A percentile compares a stretch with the other conserved stretches of the same genome.
These are phyloP conservation scores for Cheilosia vernalis DNA, from an alignment of 2,888 invertebrate genomes.

Conservation along the genomic window DNA sequence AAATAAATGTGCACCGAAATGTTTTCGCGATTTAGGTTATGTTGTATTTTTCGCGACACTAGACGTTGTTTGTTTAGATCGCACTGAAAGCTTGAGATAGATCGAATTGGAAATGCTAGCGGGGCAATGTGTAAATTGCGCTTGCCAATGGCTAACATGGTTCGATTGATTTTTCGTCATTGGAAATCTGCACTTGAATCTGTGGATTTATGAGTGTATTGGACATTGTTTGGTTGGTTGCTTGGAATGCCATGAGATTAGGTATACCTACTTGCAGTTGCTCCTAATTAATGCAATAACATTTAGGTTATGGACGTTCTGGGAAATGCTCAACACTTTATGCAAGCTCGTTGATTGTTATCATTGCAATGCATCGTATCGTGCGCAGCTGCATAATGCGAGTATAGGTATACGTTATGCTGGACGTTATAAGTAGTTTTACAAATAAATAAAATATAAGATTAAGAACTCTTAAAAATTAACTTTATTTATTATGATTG, in stretches of 20 bases:
- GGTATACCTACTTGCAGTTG: constrained; percentile 1
- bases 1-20: constrained; percentile 65
- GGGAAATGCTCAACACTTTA: background rate
- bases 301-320: constrained; percentile 21
- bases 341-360: background rate
- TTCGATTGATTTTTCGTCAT: constrained; percentile 52
- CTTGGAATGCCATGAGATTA: constrained; percentile 16
- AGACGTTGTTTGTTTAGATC: constrained; percentile 20
- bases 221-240: constrained; percentile 14
- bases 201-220: constrained; percentile 65
- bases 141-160: constrained; percentile 37
- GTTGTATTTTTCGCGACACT: constrained; percentile 26
- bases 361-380: background rate
- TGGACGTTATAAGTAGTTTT: too few species aligned
- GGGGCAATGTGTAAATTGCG: constrained; percentile 55
- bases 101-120: constrained; percentile 41
- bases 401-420: too few species aligned
- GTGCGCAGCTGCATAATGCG: too few species aligned
- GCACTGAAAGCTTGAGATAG: constrained; percentile 45
- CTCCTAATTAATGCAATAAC: constrained; percentile 44
- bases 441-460: too few species aligned
- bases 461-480: too few species aligned
- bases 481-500: too few species aligned
- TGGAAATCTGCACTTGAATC: constrained; percentile 62
- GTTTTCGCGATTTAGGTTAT: constrained; percentile 66